Evolutionary conservation across 2,888 invertebrate genomes (phyloP), one percentile per base, ranked within the genome.

Genomic region (Branchellion lobata): DNA sequence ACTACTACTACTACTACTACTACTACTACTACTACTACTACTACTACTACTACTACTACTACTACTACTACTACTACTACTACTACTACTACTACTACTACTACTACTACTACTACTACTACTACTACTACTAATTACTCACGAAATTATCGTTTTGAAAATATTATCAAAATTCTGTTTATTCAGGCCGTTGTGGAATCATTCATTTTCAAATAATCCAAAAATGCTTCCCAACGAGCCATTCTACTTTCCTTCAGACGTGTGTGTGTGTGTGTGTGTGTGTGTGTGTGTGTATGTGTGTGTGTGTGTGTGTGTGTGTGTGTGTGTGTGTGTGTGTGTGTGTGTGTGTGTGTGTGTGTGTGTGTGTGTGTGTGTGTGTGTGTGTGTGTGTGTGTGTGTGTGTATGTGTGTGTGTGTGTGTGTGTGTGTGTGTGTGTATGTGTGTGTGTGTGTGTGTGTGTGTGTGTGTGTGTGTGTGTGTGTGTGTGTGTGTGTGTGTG

Each of bases 271-370:
- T 68, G 51, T 80, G 68, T 40, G 73, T 65, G 61, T 29, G 61
- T 81, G 72, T 78, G 51, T 74, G 79, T 61, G 31, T 79, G 74
- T 74, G 51, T 73, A 61, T 74, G 73, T 80, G 73, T 78, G 61
- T 78, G 73, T 78, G 73, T 69, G 72, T 78, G 57, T 78, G 78
- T 57, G 61, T 78, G 71, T 69, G 53, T 80, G 79, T 78, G 65
- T 51, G 68, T 79, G 69, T 79, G 75, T 74, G 36, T 75, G 69
- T 80, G 18, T 65, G 68, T 40, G 69, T 73, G 73, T 47, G 71
- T 75, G 57, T 75, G 47, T 57, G 57, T 57, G 57, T 75, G 5
- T 53, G 47, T 75, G 75, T 69, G 69, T 69, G 69, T 69, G 69
- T 73, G 73, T 47, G 71, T 75, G 57, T 75, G 47, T 57, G 57